These are phyloP conservation scores for Limosa lapponica DNA, from an alignment of 2,797 vertebrate species.

Conservation along the genomic window DNA sequence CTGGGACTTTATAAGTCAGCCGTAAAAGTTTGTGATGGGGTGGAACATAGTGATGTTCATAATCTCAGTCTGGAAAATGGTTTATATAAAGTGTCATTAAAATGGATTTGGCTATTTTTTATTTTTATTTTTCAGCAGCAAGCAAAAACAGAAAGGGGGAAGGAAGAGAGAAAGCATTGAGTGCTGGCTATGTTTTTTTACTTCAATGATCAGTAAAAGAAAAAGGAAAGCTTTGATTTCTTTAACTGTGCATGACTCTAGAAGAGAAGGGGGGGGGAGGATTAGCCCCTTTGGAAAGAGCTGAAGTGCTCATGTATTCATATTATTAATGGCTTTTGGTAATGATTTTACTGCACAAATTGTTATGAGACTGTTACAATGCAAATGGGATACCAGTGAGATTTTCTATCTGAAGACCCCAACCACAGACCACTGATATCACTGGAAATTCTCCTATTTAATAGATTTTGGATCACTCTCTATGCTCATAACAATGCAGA, in stretches of 20 bases:
- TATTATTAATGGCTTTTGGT: conserved; percentile 57
- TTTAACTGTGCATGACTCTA: neutral
- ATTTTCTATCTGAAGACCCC: conserved; percentile 46
- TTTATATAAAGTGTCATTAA: conserved; percentile 53
- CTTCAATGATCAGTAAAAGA: neutral
- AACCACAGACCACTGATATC: conserved; percentile 34
- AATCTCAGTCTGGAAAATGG: conserved; percentile 57
- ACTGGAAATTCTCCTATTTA: conserved; percentile 39
- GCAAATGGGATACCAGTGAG: conserved; percentile 50
- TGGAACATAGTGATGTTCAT: conserved; percentile 32
- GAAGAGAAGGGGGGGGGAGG: neutral
- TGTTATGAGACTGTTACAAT: conserved; percentile 64
- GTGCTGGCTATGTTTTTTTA: neutral
- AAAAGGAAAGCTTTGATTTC: neutral
- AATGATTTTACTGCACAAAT: conserved; percentile 62
- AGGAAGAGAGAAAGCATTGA: neutral
- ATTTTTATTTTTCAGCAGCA: conserved; percentile 48
- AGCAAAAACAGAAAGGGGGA: neutral
- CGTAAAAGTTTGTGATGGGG: conserved; percentile 60
- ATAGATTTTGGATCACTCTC: conserved; percentile 35
- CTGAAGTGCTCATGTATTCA: conserved; percentile 35
- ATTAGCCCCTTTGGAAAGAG: conserved; percentile 48
- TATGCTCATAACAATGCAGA: conserved; percentile 8
- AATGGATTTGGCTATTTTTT: conserved; percentile 56
- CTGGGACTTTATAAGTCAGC: conserved; percentile 47